These are phyloP conservation scores for Ptychoptera contaminata DNA, from an alignment of 2,888 invertebrate species.

Conservation along the genomic window DNA sequence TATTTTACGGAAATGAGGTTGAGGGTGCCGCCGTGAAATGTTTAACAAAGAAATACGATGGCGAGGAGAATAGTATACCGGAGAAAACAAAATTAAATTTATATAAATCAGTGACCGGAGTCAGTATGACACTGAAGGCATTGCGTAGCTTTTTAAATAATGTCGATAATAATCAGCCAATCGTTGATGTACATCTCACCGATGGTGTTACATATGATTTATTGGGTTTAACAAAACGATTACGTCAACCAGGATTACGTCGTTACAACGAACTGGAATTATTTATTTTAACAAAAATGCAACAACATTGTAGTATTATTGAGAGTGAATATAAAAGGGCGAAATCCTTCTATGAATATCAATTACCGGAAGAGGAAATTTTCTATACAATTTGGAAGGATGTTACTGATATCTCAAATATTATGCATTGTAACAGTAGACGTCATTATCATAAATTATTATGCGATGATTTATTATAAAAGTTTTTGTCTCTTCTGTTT, in stretches of 20 bases:
- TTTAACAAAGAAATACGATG: constrained; percentile 13
- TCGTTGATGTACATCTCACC: constrained; percentile 22
- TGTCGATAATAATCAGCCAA: constrained; percentile 21
- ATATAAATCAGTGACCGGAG: constrained; percentile 23
- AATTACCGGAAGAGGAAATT: too few species aligned
- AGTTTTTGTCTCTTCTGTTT: too few species aligned
- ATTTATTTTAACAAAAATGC: constrained; percentile 27
- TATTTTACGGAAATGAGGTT: constrained; percentile 14
- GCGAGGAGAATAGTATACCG: constrained; percentile 15
- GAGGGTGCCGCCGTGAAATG: constrained; percentile 18
- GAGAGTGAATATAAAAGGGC: too few species aligned
- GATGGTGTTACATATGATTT: constrained; percentile 22
- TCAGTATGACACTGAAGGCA: constrained; percentile 22
- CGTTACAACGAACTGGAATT: constrained; percentile 26
- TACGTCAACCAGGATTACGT: constrained; percentile 24
- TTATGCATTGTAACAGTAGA: too few species aligned
- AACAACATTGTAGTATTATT: constrained; percentile 21
- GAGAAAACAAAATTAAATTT: constrained; percentile 20
- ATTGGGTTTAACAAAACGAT: constrained; percentile 19
- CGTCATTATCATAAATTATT: too few species aligned
- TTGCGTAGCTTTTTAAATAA: constrained; percentile 21
- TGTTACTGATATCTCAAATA: too few species aligned
- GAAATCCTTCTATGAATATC: too few species aligned
- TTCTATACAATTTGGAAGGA: too few species aligned
- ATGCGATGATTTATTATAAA: too few species aligned